Conservation (phyloP, 23 tunicate genomes). For the Ascidia mentula region DNA sequence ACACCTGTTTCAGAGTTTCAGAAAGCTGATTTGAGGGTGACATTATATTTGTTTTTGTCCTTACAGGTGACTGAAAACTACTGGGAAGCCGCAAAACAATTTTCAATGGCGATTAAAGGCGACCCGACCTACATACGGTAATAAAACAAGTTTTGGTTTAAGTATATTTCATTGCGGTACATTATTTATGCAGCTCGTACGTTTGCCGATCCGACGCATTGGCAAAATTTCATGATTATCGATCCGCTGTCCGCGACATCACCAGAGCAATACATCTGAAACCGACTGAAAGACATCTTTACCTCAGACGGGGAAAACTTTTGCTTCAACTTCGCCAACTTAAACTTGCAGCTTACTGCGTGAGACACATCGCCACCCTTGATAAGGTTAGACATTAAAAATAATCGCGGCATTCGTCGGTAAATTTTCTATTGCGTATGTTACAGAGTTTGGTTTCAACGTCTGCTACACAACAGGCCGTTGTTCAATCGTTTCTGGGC, state of each 20-base stretch:
- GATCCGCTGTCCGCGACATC: constrained; percentile 66
- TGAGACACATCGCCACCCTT: constrained; percentile 72
- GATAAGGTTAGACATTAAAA: constrained; percentile 44
- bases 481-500: constrained; percentile 86
- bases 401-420: neutral
- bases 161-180: no score
- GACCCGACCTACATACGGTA: constrained; percentile 73
- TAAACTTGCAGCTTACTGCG: constrained; percentile 81
- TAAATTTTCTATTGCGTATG: neutral
- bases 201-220: constrained; percentile 85
- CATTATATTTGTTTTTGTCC: no score
- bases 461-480: constrained; percentile 89
- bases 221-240: constrained; percentile 53
- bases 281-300: constrained; percentile 75
- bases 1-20: no score
- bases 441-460: constrained; percentile 71
- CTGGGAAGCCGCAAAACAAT: constrained; percentile 72
- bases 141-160: no score
- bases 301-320: constrained; percentile 69
- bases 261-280: constrained; percentile 80
- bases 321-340: constrained; percentile 59
- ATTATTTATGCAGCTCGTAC: constrained; percentile 63
- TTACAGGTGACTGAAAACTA: constrained; percentile 63
- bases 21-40: no score
- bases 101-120: constrained; percentile 68